phyloP scores from a whole-genome alignment of 2,113 vertebrate species.

The Pholis gunnellus region DNA sequence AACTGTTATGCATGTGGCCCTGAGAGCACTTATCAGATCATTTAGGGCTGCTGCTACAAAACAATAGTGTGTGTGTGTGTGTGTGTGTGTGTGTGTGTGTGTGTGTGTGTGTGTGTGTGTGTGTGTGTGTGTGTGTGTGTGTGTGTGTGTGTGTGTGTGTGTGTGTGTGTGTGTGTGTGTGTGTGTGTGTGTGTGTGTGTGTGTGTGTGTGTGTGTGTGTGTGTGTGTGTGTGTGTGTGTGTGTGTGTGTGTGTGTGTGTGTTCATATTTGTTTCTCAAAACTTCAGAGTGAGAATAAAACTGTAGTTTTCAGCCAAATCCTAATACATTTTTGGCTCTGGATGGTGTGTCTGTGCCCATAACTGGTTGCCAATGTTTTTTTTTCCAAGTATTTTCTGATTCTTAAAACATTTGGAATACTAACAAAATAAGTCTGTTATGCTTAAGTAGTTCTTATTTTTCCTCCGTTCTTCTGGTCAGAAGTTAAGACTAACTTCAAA shows the following conservation, averaged over 20 bases:
- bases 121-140: too few species aligned
- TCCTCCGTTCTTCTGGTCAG: not conserved
- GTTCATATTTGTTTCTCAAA: not conserved
- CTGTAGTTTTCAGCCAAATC: constrained; percentile 21
- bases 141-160: too few species aligned
- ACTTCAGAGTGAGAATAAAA: constrained; percentile 11
- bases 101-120: too few species aligned
- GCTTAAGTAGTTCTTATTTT: not conserved
- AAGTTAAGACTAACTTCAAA: not conserved
- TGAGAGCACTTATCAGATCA: constrained; percentile 23
- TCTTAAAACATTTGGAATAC: constrained; percentile 2
- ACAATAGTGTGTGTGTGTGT: too few species aligned
- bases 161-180: too few species aligned
- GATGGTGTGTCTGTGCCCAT: constrained; percentile 10
- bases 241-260: too few species aligned
- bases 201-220: too few species aligned
- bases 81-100: too few species aligned
- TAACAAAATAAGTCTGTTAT: not conserved
- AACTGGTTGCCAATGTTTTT: constrained; percentile 36
- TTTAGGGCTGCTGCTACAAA: not conserved
- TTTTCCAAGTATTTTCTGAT: constrained; percentile 16
- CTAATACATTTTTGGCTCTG: constrained; percentile 51
- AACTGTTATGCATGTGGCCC: constrained; percentile 36
- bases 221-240: too few species aligned
- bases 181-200: too few species aligned